Evolutionary conservation across 2,888 invertebrate genomes (phyloP), one percentile per base, ranked within the genome.

Genomic region (Stenotaenia linearis): DNA sequence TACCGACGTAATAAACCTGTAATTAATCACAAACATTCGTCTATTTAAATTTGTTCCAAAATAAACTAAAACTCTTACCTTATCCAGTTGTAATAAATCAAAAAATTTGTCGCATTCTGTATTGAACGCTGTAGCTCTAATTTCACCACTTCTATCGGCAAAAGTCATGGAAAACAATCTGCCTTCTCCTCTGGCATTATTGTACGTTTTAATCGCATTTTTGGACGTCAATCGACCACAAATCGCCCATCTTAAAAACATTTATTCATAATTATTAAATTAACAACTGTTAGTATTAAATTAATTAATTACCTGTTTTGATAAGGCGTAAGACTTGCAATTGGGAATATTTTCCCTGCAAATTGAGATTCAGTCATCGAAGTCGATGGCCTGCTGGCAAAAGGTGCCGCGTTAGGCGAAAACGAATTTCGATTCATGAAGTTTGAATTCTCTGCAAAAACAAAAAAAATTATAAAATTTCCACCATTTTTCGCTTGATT

Each of bases 111-210:
- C 97, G 81, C 93, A 93, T 83, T 91, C 90, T 79, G 93, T 93
- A 83, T 91, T 92, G 85, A 98, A 98, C 1, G 91, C 96, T 0
- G 97, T 97, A 50, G 93, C 93, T 81, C 95, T 89, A 82, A 98
- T 97, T 87, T 98, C 97, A 1, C 97, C 97, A 81, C 92, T 93
- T 84, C 96, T 96, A 86, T 98, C 98, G 81, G 94, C 88, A n/a
- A 98, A 87, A 86, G 96, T 96, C 88, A 97, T 91, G 81, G 91
- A 94, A 86, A 98, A 98, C 1, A 98, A 88, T 85, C 95, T 95
- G 0, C 98, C 98, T 86, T 97, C 96, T 0, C 97, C 97, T 80
- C 91, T 90, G 0, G 95, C 92, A 86, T 98, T 98, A 81, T 91
- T 94, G 95, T 96, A 98, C 0, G 92, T 92, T 80, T 94, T 90